Base-by-base conservation (phyloP, 2,888 invertebrate species). In the Crematogaster levior region DNA sequence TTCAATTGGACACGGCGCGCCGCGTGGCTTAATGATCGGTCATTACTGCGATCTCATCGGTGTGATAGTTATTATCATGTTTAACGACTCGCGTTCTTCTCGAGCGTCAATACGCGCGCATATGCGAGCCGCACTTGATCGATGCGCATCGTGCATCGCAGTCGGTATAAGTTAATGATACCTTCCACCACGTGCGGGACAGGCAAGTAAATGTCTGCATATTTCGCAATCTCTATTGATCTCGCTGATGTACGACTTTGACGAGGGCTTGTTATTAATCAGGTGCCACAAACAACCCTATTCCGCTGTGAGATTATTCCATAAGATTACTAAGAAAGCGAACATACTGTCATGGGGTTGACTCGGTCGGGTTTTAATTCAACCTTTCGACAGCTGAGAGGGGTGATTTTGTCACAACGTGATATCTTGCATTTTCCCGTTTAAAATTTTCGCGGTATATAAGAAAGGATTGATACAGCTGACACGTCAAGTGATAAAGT, bases 31-130 rank as follows among this genome's bases (percentile, higher is more conserved):
- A 85, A 85, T 72, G 53, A 85, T 83, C 53, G 70, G 34, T 66
- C 75, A 84, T 85, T 70, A 53, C 72, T 72, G 65, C 65, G 74
- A 85, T 85, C 75, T 40, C 70, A 30, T 66, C 24, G 74, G 37
- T 34, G 63, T 56, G 80, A 84, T 83, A 48, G 72, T 83, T 56
- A 79, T 83, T 83, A 84, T 79, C 77, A 56, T 79, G 77, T 68
- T 58, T 79, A 79, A 68, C 68, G 66, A 79, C 68, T 66, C 68
- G 56, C 53, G 56, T 27, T 43, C 7, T 2, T 18, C 27, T 27
- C 43, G 43, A 65, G 18, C 77, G 66, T 56, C 61, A 40, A 40
- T 65, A 12, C 51, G 74, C 61, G 74, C 61, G 48, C n/a, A 48
- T 51, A 51, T 7, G 53, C 70, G 18, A 5, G 46, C 46, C 51